Evolutionary conservation across 2,888 invertebrate species (phyloP), one percentile per base, ranked within the genome.

Genomic region (Willowsia nigromaculata): DNA sequence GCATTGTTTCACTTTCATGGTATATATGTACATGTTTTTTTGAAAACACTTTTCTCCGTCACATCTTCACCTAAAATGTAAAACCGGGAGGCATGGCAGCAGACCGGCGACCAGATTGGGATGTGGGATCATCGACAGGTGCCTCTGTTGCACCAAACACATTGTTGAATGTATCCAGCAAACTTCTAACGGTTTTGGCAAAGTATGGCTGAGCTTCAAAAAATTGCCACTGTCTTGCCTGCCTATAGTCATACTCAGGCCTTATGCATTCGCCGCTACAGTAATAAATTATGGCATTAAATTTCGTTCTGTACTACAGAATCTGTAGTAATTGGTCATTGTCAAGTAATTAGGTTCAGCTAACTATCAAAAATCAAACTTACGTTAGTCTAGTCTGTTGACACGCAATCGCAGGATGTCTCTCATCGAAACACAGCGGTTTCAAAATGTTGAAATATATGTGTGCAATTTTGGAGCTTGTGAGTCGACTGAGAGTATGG

Each of bases 401-500:
- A 89, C 95, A 95, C 78, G 93, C 94, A 91, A 94, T 94, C 59
- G 95, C 95, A 0, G 95, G 95, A 92, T 95, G 95, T 0, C 95
- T 94, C 84, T 95, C 94, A n/a, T 95, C 94, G 94, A 96, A 96
- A 94, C 97, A 97, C 93, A 96, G 95, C 0, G 96, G 96, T 0
- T 95, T 95, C 56, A 97, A 94, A 90, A 97, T 94, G 93, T 96
- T 96, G 94, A 97, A 97, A 94, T 96, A 97, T 0, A 96, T 96
- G 37, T 95, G 94, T 0, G 96, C 96, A 65, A 96, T 95, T 93
- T 95, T 95, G 50, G 92, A 91, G 76, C 92, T 92, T 9, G 92
- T 91, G 0, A 94, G 94, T 0, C 96, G 95, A 1, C 96, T 94
- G 85, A 95, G 90, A 0, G 95, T 95, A 91, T 94, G 94, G 71